Evolutionary conservation across 2,113 vertebrate species (phyloP), one percentile per base, ranked within the genome.

Genomic region (Hylia prasina): DNA sequence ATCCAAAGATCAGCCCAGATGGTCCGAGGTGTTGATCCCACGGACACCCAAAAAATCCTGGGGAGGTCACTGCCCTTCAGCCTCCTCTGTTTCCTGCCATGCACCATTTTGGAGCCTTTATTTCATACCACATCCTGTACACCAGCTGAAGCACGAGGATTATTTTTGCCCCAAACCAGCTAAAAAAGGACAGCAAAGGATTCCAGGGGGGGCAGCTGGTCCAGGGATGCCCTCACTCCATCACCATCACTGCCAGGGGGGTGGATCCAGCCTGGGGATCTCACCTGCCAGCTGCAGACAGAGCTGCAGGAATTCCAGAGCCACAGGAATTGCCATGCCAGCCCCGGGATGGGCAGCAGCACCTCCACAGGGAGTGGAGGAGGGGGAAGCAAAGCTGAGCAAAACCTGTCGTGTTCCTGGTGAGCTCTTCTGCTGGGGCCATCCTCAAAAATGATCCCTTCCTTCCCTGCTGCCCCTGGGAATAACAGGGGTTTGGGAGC

Each of bases 331-430:
- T 37, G 13, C 39, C 78, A 3, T 0, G 1, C 40, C 2, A 5
- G 58, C 45, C 33, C 13, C 1, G 4, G 69, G 40, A 60, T 27
- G 42, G 39, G 39, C 44, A 44, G 64, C 90, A 85, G 58, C 69
- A n/a, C 37, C 25, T 30, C 65, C 2, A 3, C 19, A 11, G 73
- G 45, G 66, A 61, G 40, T 0, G 3, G 48, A 22, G 4, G 6
- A 60, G n/a, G 42, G 33, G 10, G 28, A 57, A 56, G 64, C 69
- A 30, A 78, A 92, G 40, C 48, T 0, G 3, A 63, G 48, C 1
- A 0, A 72, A 72, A 45, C 0, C 2, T 15, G 27, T 42, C 12
- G 1, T 6, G 0, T 45, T 44, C n/a, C 54, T 11, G 64, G 35
- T 3, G 72, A 89, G 44, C 58, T 72, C 53, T 53, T 24, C 65